Evolutionary conservation across 2,113 vertebrate genomes (phyloP).

Genomic region (Austrofundulus limnaeus): DNA sequence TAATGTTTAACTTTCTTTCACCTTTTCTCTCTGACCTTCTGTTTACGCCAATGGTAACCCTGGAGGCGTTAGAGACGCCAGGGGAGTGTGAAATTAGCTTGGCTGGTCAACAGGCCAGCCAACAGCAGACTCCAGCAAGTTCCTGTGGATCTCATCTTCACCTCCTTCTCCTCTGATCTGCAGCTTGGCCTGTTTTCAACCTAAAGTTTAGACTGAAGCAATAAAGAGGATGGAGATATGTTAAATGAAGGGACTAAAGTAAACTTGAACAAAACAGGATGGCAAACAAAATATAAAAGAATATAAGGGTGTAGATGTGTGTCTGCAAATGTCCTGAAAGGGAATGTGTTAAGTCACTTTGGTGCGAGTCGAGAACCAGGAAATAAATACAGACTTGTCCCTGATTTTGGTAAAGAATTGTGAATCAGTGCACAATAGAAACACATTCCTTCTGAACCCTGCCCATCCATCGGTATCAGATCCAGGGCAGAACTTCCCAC

Average conservation of each 20-base stretch:
- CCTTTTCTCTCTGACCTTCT: conserved; percentile 66
- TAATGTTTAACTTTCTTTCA: conserved; percentile 39
- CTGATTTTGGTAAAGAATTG: no score
- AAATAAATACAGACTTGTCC: no score
- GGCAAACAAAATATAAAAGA: neutral
- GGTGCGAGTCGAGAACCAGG: no score
- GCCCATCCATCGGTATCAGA: no score
- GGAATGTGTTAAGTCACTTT: no score
- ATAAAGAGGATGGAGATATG: neutral
- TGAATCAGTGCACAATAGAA: no score
- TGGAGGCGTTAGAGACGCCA: conserved; percentile 68
- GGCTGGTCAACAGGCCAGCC: conserved; percentile 59
- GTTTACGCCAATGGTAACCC: conserved; percentile 66
- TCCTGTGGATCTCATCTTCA: conserved; percentile 58
- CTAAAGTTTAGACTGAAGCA: conserved; percentile 25
- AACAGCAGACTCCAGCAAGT: conserved; percentile 48
- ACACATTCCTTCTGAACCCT: no score
- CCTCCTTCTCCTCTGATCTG: conserved; percentile 21
- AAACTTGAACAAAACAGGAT: neutral
- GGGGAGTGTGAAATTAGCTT: conserved; percentile 77
- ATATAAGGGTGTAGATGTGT: neutral
- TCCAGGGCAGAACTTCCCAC: no score
- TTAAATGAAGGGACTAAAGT: neutral
- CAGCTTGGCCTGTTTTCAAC: conserved; percentile 25
- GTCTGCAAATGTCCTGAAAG: neutral